Percentiles rank a stretch among this genome's conserved stretches.
Evolutionary conservation across 1,140 invertebrate species (phyloP).

Genomic region (Rhagoletis zephyria): DNA sequence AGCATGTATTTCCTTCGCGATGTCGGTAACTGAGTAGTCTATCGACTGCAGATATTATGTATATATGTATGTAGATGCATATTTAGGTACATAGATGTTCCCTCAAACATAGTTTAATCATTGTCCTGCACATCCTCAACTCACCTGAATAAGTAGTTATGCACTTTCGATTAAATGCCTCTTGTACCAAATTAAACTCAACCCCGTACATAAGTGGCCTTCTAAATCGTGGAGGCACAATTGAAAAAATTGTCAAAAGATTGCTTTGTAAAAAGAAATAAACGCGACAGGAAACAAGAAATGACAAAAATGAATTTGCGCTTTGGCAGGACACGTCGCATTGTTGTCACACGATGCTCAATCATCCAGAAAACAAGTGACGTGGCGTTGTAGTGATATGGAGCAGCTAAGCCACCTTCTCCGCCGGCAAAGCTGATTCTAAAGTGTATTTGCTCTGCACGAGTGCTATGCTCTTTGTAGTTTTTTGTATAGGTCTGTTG

Average conservation of each 20-base stretch:
- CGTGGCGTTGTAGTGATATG: background rate
- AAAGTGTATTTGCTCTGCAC: background rate
- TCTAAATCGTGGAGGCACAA: slow-evolving; percentile 15
- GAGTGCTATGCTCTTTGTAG: background rate
- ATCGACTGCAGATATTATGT: no score
- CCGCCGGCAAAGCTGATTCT: background rate
- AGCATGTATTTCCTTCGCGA: no score
- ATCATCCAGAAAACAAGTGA: slow-evolving; percentile 55
- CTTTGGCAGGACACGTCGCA: slow-evolving; percentile 56
- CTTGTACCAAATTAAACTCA: slow-evolving; percentile 55
- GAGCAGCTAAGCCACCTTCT: background rate
- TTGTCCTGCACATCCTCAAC: background rate
- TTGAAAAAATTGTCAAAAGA: background rate
- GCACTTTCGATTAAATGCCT: slow-evolving; percentile 7
- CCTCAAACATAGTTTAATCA: no score
- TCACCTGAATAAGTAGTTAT: background rate
- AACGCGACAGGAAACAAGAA: slow-evolving; percentile 44
- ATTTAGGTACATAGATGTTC: no score
- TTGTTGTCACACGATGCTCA: slow-evolving; percentile 58
- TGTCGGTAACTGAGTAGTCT: no score
- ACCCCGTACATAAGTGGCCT: slow-evolving; percentile 52
- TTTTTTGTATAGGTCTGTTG: background rate
- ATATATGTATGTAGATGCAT: no score
- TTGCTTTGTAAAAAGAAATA: slow-evolving; percentile 18
- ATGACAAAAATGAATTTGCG: slow-evolving; percentile 49